Base-by-base conservation (phyloP, 1,140 invertebrate genomes). In the Protaetia brevitarsis region DNA sequence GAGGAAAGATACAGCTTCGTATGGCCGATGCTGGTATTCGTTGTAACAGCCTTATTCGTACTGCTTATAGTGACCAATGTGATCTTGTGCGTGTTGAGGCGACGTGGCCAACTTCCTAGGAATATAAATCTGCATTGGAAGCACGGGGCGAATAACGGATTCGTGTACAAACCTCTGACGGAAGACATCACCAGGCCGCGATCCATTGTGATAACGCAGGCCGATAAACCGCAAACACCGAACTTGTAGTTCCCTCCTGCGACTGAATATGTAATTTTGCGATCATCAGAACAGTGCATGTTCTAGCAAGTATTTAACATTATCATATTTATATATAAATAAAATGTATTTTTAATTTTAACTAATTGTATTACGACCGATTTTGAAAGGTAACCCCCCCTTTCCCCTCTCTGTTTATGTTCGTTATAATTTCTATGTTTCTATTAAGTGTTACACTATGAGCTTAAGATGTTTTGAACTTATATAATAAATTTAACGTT, bases 1-100 rank as follows among this genome's bases (percentile, higher is more conserved):
- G 16, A 8, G 4, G 10, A 45, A 13, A 37, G 34, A 45, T 63
- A 51, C 65, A 66, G 29, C 29, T 63, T 74, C 37, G 63, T 77
- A 29, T 82, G 80, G 56, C 68, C 72, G 2, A 79, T 78, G 1
- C 76, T 80, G 61, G 81, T 80, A 30, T 78, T 80, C 41, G 72
- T 80, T 68, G 73, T 77, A 16, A 79, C 78, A 8, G 82, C 81
- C 65, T 76, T 82, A 13, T 77, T 76, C 72, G 83, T 81, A 13
- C 71, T 77, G 8, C 64, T 74, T 19, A 66, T 71, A 5, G 72
- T 71, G 11, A 69, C 74, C 8, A 72, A 71, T 29, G 63, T 72
- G 11, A 72, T 75, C 6, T 64, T 77, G 3, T 74, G 70, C 37
- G 36, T 75, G 28, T 64, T 76, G 19, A 60, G 66, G 51, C 72